These are phyloP conservation scores for Thumatha senex DNA, from an alignment of 2,888 invertebrate genomes.

Conservation along the genomic window DNA sequence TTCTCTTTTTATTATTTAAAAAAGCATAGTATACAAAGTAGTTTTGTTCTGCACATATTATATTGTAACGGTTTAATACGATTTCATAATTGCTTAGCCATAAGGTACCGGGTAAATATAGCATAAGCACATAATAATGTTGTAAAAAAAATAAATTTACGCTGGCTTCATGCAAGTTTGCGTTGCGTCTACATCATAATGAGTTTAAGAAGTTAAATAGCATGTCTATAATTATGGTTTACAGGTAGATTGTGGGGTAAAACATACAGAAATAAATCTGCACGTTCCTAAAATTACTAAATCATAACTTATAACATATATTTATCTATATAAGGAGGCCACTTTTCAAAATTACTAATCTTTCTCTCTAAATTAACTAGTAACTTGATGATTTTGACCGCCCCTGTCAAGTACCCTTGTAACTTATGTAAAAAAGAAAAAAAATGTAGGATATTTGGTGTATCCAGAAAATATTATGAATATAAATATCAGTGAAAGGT, in stretches of 20 bases:
- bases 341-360: conserved; percentile 7
- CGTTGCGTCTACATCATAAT: conserved; percentile 16
- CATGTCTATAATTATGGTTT: conserved; percentile 32
- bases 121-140: neutral
- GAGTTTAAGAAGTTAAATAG: conserved; percentile 36
- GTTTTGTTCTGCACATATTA: neutral
- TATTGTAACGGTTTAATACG: neutral
- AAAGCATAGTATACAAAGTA: neutral
- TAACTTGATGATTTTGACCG: too few species aligned
- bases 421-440: conserved; percentile 17
- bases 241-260: conserved; percentile 25
- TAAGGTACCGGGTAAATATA: neutral
- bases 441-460: too few species aligned
- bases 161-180: conserved; percentile 19
- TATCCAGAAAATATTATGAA: too few species aligned
- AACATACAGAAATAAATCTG: conserved; percentile 26
- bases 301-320: conserved; percentile 17
- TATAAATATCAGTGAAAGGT: too few species aligned
- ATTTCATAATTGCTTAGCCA: neutral
- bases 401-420: neutral
- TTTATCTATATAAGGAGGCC: conserved; percentile 7
- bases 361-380: neutral
- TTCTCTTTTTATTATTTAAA: neutral
- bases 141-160: conserved; percentile 26
- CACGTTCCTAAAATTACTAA: conserved; percentile 24